Base-by-base conservation (phyloP, 2,888 invertebrate genomes). In the Brenthis hecate region DNA sequence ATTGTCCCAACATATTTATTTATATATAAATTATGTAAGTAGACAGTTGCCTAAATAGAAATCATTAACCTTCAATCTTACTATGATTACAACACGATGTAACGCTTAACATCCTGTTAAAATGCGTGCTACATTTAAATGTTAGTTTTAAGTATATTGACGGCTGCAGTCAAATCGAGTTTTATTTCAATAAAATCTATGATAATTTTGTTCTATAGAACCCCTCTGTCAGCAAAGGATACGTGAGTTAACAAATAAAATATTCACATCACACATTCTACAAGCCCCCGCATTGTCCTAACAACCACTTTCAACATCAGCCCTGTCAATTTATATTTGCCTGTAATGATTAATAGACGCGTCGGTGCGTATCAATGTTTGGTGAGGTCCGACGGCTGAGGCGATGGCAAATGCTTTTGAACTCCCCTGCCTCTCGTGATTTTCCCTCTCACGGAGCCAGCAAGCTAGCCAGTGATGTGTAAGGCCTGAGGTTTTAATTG, bases 321-420 rank as follows among this genome's bases (percentile, higher is more conserved):
- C 78, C 77, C 88, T 90, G 92, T 91, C 92, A 91, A 85, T 91
- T 89, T 85, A 80, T 87, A 91, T 91, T 92, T 91, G 91, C 89
- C 82, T 91, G 86, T 85, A 86, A 83, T 87, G 84, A 82, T 85
- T 84, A 87, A 85, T 84, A 81, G 83, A 81, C 80, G 80, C 81
- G 83, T 66, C 60, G 80, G 80, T 79, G 77, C 77, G 81, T 79
- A 79, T 72, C 72, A 75, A 77, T 82, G 78, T 83, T 53, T 55
- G 48, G 58, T 36, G 3, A 19, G 14, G 14, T 13, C 51, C 28
- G 58, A 14, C 23, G 60, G 36, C 8, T 2, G 8, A 43, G 36
- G 36, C 36, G 36, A 43, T 50, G 28, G 8, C 66, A 68, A 68
- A 54, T 56, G 43, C 64, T 54, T 51, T 23, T 60, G 77, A 68